A percentile compares a stretch with the other conserved stretches of the same genome.
These are phyloP conservation scores for Zaprionus lachaisei DNA, from an alignment of 1,140 invertebrate genomes.

Conservation along the genomic window DNA sequence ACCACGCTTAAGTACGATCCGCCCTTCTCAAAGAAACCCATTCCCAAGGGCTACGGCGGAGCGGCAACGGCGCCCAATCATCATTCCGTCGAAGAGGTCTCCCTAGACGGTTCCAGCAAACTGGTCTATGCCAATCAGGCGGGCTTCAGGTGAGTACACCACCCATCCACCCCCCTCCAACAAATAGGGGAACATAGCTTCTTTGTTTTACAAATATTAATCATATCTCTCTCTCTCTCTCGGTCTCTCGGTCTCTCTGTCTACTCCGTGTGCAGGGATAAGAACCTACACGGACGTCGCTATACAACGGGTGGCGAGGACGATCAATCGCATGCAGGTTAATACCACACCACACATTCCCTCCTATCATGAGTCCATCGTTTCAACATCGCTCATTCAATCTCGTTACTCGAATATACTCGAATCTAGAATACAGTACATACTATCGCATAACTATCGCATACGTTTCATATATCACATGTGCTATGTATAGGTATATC, in stretches of 20 bases:
- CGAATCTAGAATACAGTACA: constrained; percentile 15
- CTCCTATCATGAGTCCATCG: constrained; percentile 9
- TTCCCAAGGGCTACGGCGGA: constrained; percentile 90
- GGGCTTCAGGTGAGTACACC: constrained; percentile 90
- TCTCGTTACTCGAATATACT: constrained; percentile 8
- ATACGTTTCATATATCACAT: constrained; percentile 31
- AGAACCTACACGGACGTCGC: constrained; percentile 88
- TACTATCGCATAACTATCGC: constrained; percentile 32
- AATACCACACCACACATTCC: constrained; percentile 49
- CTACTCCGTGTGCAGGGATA: constrained; percentile 86
- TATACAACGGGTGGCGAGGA: constrained; percentile 89
- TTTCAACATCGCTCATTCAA: constrained; percentile 20
- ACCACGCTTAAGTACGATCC: constrained; percentile 94
- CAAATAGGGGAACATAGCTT: not conserved
- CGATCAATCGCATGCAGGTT: constrained; percentile 90
- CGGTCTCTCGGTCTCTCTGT: not conserved
- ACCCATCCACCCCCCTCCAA: too few species aligned
- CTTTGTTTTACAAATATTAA: not conserved
- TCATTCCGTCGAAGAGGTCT: constrained; percentile 90
- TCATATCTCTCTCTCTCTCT: not conserved
- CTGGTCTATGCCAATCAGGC: constrained; percentile 92
- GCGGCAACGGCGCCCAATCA: constrained; percentile 87
- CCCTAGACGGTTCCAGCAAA: constrained; percentile 91
- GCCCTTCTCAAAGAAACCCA: constrained; percentile 93
- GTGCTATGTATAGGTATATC: constrained; percentile 48